These are phyloP conservation scores for Halyomorpha halys DNA, from an alignment of 1,140 invertebrate species.

Conservation along the genomic window DNA sequence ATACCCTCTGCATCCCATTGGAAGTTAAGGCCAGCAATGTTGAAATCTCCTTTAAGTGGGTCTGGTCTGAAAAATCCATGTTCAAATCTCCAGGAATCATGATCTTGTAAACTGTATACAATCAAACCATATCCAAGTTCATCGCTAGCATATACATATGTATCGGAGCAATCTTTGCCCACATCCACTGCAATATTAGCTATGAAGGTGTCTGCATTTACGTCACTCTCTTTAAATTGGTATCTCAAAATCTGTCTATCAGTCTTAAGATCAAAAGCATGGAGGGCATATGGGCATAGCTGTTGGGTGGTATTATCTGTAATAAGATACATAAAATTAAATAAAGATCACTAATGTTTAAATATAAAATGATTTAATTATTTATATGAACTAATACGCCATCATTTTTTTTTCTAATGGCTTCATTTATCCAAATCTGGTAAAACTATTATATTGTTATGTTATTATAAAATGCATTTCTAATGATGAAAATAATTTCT, in stretches of 20 bases:
- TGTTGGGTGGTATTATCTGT: conserved; percentile 53
- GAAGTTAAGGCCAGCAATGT: conserved; percentile 66
- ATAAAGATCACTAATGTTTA: too few species aligned
- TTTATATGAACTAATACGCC: too few species aligned
- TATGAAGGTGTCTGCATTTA: conserved; percentile 63
- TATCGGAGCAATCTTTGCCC: conserved; percentile 60
- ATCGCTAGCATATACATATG: conserved; percentile 68
- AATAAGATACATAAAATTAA: too few species aligned
- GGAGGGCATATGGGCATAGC: conserved; percentile 59
- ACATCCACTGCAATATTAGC: conserved; percentile 71
- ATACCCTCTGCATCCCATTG: conserved; percentile 73
- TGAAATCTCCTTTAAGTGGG: conserved; percentile 63
- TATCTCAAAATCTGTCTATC: conserved; percentile 58
- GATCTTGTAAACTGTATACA: conserved; percentile 59
- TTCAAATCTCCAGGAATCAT: conserved; percentile 59
- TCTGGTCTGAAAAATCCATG: conserved; percentile 71
- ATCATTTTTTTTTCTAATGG: too few species aligned
- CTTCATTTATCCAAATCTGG: too few species aligned
- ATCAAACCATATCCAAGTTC: conserved; percentile 69
- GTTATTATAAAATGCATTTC: too few species aligned
- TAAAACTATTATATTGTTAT: too few species aligned
- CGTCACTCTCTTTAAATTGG: conserved; percentile 56
- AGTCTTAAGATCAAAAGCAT: conserved; percentile 63
- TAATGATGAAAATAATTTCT: too few species aligned
- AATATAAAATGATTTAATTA: too few species aligned